Conservation (phyloP, 2,113 vertebrate species). For the Petromus typicus region DNA sequence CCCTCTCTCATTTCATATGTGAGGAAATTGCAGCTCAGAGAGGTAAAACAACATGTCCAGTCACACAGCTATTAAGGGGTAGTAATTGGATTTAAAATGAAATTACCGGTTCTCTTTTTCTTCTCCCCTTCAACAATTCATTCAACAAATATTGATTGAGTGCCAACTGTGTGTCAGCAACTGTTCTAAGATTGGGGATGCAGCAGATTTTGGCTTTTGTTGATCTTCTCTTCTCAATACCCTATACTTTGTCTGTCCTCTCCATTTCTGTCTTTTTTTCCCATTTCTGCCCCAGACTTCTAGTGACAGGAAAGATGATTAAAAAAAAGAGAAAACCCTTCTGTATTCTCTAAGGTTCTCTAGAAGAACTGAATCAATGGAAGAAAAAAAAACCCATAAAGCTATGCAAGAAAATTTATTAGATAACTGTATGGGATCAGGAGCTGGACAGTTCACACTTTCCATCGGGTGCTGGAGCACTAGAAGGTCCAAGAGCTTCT, state of each 20-base stretch:
- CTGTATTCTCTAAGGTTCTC: neutral
- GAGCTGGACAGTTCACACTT: neutral
- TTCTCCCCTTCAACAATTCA: neutral
- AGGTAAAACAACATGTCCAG: neutral
- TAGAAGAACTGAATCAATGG: neutral
- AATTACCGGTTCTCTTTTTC: neutral
- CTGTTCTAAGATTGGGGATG: neutral
- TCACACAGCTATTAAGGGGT: neutral
- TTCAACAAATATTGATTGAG: neutral
- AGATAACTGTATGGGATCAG: neutral
- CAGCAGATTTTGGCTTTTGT: neutral
- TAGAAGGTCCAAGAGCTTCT: neutral
- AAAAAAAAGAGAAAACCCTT: too few relatives aligned
- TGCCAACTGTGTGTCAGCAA: neutral
- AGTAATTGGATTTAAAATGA: neutral
- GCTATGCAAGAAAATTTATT: neutral
- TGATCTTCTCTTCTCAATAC: neutral
- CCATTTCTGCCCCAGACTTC: neutral
- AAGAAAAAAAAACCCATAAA: neutral
- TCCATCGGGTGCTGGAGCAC: neutral
- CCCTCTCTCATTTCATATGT: neutral
- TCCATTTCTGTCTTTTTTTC: neutral
- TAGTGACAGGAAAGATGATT: neutral
- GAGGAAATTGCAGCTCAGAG: neutral
- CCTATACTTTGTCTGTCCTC: neutral